Percentiles rank a stretch among this genome's conserved stretches.
Conservation (phyloP, 2,797 vertebrate species). For the Spinibarbus caldwelli region DNA sequence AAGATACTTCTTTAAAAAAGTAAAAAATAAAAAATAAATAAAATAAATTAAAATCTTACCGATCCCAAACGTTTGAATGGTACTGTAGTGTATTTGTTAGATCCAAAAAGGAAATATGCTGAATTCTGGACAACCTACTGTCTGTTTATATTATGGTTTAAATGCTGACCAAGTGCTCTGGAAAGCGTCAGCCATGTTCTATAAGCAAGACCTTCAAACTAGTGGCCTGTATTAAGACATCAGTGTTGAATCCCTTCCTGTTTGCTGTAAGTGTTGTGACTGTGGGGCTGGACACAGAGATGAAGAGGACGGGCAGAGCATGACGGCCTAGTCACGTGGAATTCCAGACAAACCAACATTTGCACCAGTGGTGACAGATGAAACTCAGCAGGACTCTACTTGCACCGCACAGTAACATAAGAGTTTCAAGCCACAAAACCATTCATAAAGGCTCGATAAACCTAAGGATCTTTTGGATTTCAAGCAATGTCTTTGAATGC, state of each 20-base stretch:
- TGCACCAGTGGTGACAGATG: slow-evolving; percentile 22
- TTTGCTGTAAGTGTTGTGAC: slow-evolving; percentile 34
- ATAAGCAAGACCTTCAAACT: background rate
- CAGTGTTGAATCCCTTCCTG: slow-evolving; percentile 10
- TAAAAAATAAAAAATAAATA: too few relatives aligned
- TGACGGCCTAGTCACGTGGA: slow-evolving; percentile 11
- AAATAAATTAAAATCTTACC: too few relatives aligned
- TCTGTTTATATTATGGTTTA: background rate
- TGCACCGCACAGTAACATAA: background rate
- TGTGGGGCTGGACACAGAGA: slow-evolving; percentile 19
- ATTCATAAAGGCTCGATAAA: background rate
- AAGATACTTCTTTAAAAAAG: too few relatives aligned
- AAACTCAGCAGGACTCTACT: slow-evolving; percentile 35
- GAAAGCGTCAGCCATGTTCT: background rate
- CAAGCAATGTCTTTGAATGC: background rate
- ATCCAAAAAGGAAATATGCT: background rate
- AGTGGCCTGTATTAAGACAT: background rate
- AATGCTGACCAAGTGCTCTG: background rate
- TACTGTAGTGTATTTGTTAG: background rate
- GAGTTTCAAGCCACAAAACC: background rate
- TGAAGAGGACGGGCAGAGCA: background rate
- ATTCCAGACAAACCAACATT: background rate
- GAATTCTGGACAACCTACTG: background rate
- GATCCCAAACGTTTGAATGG: too few relatives aligned
- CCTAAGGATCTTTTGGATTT: background rate